phyloP scores from a whole-genome alignment of 2,888 invertebrate species.

The Idaea dimidiata region DNA sequence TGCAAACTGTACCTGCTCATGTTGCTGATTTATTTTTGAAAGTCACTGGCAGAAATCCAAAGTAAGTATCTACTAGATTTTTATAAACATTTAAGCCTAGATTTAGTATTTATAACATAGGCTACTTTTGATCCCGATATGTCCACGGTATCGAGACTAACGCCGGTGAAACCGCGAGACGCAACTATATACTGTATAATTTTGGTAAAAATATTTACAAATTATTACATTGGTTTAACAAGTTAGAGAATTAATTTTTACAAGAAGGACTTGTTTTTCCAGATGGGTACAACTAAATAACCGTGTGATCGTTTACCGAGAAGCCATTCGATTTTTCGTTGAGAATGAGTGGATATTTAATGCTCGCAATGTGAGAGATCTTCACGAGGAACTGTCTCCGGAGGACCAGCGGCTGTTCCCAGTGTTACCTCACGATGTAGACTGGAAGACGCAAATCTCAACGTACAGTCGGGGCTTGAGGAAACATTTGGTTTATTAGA shows the following conservation, averaged over 20 bases:
- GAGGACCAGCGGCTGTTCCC: neutral
- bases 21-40: neutral
- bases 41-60: neutral
- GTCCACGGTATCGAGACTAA: no score
- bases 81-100: neutral
- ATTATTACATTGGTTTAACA: no score
- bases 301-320: neutral
- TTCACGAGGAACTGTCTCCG: neutral
- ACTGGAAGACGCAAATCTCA: neutral
- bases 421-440: neutral
- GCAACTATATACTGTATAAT: no score
- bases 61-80: neutral
- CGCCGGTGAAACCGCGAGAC: no score
- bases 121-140: no score
- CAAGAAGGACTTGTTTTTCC: neutral
- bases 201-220: no score
- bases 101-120: no score
- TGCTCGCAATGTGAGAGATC: neutral
- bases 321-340: neutral
- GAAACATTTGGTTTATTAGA: neutral
- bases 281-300: neutral
- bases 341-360: neutral
- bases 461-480: neutral
- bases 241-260: neutral
- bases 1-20: neutral